These are phyloP conservation scores for Drosophila pandora DNA, from an alignment of 1,140 invertebrate species.

Conservation along the genomic window DNA sequence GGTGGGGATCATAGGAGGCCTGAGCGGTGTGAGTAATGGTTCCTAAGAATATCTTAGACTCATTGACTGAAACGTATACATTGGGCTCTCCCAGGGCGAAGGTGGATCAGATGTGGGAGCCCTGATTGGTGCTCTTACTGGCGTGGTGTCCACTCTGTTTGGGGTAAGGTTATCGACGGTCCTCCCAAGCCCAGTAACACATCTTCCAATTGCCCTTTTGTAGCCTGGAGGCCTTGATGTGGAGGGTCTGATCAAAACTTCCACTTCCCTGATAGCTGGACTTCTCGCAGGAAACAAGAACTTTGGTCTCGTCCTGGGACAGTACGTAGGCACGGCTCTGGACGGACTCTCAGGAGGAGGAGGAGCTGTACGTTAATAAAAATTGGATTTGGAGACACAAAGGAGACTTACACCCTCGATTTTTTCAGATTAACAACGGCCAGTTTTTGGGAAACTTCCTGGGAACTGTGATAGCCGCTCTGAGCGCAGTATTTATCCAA, in stretches of 20 bases:
- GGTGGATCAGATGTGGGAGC: conserved; percentile 83
- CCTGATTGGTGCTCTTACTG: conserved; percentile 83
- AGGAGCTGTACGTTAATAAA: conserved; percentile 83
- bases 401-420: neutral
- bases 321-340: conserved; percentile 84
- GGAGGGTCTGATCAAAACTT: conserved; percentile 74
- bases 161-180: conserved; percentile 79
- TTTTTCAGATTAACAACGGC: conserved; percentile 80
- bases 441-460: conserved; percentile 83
- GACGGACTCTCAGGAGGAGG: conserved; percentile 85
- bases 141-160: conserved; percentile 84
- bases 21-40: conserved; percentile 84
- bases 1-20: conserved; percentile 84
- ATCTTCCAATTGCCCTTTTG: neutral
- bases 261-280: conserved; percentile 77
- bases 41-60: neutral
- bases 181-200: no score
- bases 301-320: conserved; percentile 84
- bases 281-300: conserved; percentile 83
- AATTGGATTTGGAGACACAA: neutral
- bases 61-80: neutral
- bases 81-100: conserved; percentile 57
- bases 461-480: conserved; percentile 75
- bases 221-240: conserved; percentile 84
- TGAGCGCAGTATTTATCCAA: conserved; percentile 83